Evolutionary conservation across 2,797 vertebrate species (phyloP), one percentile per base, ranked within the genome.

Genomic region (Eptatretus atami): DNA sequence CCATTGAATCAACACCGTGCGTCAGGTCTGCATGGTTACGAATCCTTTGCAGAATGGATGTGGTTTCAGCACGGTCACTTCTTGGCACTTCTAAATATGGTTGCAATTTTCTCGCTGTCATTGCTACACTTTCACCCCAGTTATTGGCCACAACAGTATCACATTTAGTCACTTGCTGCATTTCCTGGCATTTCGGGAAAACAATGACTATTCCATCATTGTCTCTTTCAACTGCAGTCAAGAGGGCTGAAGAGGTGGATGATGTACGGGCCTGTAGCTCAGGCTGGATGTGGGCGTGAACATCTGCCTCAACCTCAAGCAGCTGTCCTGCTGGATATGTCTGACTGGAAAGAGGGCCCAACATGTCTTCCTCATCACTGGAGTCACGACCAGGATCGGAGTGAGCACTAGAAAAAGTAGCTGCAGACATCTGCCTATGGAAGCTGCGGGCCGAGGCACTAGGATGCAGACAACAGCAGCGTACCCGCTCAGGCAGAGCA

Each of bases 351-450:
- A n/a, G 25, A n/a, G 25, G 57, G 1, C 88, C 86, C 66, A 85
- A 81, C 1, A 85, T 76, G 1, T 84, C 86, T 64, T 80, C 80
- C 66, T 96, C 90, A 8, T 96, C 90, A 3, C 94, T 87, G 2
- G 86, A 93, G 70, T 95, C 88, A 67, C 93, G 76, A 64, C 88
- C 88, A 0, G 94, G 94, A 76, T 94, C 86, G 6, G 90, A 96
- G 68, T 88, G 84, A 71, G 88, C 86, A 71, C 83, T 88, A 1
- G 86, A 93, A 70, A 96, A 95, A 1, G 82, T 81, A 3, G 85
- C 81, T 66, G 76, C 79, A 53, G 86, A 90, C 31, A 82, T 87
- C 53, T 95, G 88, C 53, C 85, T 79, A 74, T 94, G 88, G 69
- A 94, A 93, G 3, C 80, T 68, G 63, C 74, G 77, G 4, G 75